A percentile compares a stretch with the other conserved stretches of the same genome.
Evolutionary conservation across 2,888 invertebrate genomes (phyloP).

Genomic region (Operophtera brumata): DNA sequence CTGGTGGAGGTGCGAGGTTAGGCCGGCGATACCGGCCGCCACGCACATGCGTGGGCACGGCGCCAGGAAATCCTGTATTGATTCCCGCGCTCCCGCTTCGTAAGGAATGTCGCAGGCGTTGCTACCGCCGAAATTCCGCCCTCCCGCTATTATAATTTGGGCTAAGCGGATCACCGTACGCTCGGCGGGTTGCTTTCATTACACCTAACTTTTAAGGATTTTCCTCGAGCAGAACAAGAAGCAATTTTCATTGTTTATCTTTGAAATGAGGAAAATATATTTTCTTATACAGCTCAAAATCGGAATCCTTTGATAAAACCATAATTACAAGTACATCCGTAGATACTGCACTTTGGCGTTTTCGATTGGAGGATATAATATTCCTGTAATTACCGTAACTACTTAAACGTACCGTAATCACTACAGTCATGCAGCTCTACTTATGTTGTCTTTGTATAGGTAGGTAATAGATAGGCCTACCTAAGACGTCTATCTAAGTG

Average conservation of each 20-base stretch:
- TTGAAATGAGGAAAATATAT: constrained; percentile 25
- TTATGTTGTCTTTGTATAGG: no score
- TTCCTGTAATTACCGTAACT: neutral
- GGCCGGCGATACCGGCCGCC: constrained; percentile 49
- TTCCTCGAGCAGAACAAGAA: constrained; percentile 33
- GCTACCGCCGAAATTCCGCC: constrained; percentile 68
- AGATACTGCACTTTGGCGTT: neutral
- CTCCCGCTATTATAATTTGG: constrained; percentile 64
- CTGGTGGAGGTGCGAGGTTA: constrained; percentile 33
- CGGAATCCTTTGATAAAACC: neutral
- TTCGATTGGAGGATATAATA: neutral
- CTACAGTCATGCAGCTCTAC: no score
- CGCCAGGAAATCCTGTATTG: constrained; percentile 81
- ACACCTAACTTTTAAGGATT: constrained; percentile 46
- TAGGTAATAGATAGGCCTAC: no score
- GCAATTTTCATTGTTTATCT: constrained; percentile 32
- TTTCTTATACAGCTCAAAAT: neutral
- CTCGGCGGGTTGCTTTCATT: constrained; percentile 52
- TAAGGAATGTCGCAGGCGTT: constrained; percentile 77
- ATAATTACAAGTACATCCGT: neutral
- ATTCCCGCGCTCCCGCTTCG: constrained; percentile 78
- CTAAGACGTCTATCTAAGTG: no score
- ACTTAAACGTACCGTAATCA: neutral
- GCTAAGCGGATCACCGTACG: constrained; percentile 62
- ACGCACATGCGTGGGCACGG: constrained; percentile 80